Evolutionary conservation across 1,140 invertebrate genomes (phyloP).

Genomic region (Plectrocnemia conspersa): DNA sequence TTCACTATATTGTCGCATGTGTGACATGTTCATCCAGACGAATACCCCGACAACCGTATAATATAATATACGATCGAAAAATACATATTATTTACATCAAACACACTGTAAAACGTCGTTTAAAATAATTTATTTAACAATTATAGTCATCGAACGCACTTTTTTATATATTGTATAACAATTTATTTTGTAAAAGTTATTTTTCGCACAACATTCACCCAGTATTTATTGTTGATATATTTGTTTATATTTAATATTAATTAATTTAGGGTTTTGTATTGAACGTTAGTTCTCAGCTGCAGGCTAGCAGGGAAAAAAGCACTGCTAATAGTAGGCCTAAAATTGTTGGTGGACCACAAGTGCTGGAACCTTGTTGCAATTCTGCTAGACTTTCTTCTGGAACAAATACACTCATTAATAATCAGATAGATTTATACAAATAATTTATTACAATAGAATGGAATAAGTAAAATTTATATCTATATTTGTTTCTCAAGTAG

Average conservation of each 20-base stretch:
- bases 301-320: conserved; percentile 16
- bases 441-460: no score
- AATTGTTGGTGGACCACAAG: conserved; percentile 24
- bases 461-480: no score
- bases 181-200: not conserved
- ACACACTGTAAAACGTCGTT: not conserved
- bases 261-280: no score
- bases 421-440: no score
- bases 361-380: conserved; percentile 32
- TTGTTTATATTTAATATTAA: not conserved
- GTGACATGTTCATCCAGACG: no score
- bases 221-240: not conserved
- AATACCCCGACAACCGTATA: no score
- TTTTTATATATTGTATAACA: not conserved
- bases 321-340: conserved; percentile 18
- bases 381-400: conserved; percentile 34
- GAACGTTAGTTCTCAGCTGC: conserved; percentile 29
- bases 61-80: no score
- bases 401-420: conserved; percentile 12
- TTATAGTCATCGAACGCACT: not conserved
- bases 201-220: not conserved
- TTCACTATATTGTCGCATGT: no score
- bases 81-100: not conserved
- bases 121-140: not conserved
- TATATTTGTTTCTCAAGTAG: no score